Percentiles rank a stretch among this genome's conserved stretches.
phyloP scores from a whole-genome alignment of 2,113 vertebrate species.

The Mormyrus iriodes region DNA sequence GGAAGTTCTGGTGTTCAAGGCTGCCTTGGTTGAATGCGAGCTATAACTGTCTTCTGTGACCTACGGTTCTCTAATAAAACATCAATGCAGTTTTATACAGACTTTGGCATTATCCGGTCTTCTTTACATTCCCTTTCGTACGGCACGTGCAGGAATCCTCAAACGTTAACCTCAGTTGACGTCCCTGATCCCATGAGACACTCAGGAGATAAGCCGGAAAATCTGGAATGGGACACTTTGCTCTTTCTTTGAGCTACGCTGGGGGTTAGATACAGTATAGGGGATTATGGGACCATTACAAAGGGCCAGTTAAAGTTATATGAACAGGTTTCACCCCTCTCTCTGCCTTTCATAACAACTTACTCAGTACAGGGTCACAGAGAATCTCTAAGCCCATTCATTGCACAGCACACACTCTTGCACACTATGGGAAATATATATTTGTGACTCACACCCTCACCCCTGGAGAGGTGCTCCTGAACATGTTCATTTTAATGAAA shows the following conservation, averaged over 20 bases:
- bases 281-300: background rate
- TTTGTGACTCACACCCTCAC: background rate
- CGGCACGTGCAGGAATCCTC: background rate
- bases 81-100: background rate
- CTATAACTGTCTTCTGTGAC: background rate
- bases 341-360: background rate
- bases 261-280: background rate
- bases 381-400: background rate
- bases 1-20: background rate
- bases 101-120: background rate
- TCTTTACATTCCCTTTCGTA: background rate
- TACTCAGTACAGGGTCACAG: background rate
- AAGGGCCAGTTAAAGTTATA: background rate
- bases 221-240: background rate
- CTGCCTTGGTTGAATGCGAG: background rate
- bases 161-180: background rate
- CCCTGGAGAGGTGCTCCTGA: background rate
- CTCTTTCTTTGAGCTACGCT: background rate
- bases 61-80: background rate
- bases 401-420: background rate
- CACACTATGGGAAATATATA: background rate
- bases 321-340: background rate
- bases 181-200: background rate
- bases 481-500: background rate
- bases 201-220: background rate